Conservation (phyloP, 2,888 invertebrate species). For the Diabrotica balteata region DNA sequence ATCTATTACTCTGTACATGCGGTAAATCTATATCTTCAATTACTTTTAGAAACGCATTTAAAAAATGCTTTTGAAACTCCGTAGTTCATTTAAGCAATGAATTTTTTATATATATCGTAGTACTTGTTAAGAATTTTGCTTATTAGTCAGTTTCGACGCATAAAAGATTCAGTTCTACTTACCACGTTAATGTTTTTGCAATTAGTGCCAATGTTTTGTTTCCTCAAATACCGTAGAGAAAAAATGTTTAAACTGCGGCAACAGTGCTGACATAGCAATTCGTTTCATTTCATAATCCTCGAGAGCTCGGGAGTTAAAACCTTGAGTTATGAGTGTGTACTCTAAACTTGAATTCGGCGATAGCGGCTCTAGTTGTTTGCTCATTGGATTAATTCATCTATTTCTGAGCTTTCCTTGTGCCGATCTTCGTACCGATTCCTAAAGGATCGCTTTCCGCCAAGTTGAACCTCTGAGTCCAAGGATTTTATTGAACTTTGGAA, state of each 20-base stretch:
- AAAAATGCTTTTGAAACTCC: too few relatives aligned
- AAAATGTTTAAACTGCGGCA: slow-evolving; percentile 3
- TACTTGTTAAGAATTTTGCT: too few relatives aligned
- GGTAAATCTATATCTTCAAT: too few relatives aligned
- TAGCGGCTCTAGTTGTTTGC: slow-evolving; percentile 41
- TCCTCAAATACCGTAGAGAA: background rate
- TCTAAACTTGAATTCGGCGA: slow-evolving; percentile 44
- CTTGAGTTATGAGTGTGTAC: slow-evolving; percentile 47
- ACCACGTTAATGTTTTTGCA: background rate
- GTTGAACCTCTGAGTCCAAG: slow-evolving; percentile 16
- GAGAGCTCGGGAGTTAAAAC: slow-evolving; percentile 30
- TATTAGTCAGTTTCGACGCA: too few relatives aligned
- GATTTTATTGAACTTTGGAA: slow-evolving; percentile 22
- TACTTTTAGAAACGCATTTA: too few relatives aligned
- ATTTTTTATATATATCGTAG: too few relatives aligned
- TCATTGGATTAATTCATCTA: slow-evolving; percentile 46
- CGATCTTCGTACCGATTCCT: slow-evolving; percentile 37
- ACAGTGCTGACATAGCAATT: slow-evolving; percentile 19
- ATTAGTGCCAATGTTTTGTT: background rate
- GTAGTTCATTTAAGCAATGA: too few relatives aligned
- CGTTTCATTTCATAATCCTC: slow-evolving; percentile 37
- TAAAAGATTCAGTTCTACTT: too few relatives aligned
- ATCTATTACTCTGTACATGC: too few relatives aligned
- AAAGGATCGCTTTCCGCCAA: slow-evolving; percentile 31
- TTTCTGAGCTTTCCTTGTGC: slow-evolving; percentile 32